Evolutionary conservation across 2,888 invertebrate genomes (phyloP).

Genomic region (Amiota minor): DNA sequence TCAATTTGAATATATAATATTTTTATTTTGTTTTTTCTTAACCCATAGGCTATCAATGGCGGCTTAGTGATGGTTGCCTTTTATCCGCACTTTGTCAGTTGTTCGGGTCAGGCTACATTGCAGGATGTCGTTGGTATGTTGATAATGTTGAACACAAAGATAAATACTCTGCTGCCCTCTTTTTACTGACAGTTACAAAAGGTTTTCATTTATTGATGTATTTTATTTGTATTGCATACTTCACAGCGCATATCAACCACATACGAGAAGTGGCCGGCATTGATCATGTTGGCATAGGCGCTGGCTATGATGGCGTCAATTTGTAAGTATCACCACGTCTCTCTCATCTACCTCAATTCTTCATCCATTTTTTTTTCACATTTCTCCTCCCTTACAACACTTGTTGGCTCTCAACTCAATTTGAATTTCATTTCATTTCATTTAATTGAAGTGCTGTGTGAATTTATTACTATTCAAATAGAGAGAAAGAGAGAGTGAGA

Average conservation of each 20-base stretch:
- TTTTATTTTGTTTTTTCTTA: conserved; percentile 11
- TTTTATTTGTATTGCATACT: conserved; percentile 26
- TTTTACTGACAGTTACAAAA: neutral
- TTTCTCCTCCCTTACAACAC: neutral
- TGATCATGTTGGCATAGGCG: conserved; percentile 90
- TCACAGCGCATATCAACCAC: conserved; percentile 89
- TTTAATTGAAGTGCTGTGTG: conserved; percentile 16
- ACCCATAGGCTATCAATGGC: conserved; percentile 76
- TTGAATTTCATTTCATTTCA: neutral
- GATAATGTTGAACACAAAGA: neutral
- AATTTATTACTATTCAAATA: neutral
- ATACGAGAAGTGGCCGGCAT: conserved; percentile 88
- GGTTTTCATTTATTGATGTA: neutral
- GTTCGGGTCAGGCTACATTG: conserved; percentile 76
- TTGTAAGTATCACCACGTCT: conserved; percentile 79
- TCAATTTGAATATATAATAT: conserved; percentile 33
- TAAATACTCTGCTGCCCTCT: neutral
- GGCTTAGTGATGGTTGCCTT: conserved; percentile 81
- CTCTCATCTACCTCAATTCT: neutral
- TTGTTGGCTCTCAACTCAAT: neutral
- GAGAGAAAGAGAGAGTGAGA: too few relatives aligned
- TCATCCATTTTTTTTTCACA: neutral
- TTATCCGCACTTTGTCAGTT: conserved; percentile 78
- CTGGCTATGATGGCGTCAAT: conserved; percentile 92
- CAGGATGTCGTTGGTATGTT: conserved; percentile 78